Percentiles rank a stretch among this genome's conserved stretches.
Conservation (phyloP, 2,888 invertebrate genomes). For the Scaptomyza cyrtandrae region DNA sequence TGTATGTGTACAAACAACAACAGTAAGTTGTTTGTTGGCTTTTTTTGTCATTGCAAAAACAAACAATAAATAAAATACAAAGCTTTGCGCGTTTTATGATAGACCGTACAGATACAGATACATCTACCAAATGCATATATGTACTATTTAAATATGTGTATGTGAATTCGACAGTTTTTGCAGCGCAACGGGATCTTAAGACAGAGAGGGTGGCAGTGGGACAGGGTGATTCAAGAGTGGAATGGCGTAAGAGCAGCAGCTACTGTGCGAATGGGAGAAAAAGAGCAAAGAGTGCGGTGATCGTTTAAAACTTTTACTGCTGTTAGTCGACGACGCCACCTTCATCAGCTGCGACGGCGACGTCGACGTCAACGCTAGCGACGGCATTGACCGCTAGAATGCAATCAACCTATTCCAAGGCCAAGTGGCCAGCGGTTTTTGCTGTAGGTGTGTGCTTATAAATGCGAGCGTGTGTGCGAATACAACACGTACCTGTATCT, state of each 20-base stretch:
- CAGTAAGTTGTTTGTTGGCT: slow-evolving; percentile 64
- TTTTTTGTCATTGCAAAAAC: slow-evolving; percentile 69
- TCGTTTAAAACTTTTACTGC: slow-evolving; percentile 72
- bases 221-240: slow-evolving; percentile 1
- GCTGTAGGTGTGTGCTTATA: slow-evolving; percentile 10
- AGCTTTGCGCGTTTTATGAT: slow-evolving; percentile 38
- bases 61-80: slow-evolving; percentile 55
- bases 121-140: slow-evolving; percentile 15
- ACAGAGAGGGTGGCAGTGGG: slow-evolving; percentile 5
- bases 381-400: slow-evolving; percentile 83
- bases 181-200: slow-evolving; percentile 45
- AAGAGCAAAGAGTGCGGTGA: slow-evolving; percentile 43
- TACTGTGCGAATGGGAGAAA: slow-evolving; percentile 18
- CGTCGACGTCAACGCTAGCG: slow-evolving; percentile 45
- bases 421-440: slow-evolving; percentile 72
- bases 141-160: slow-evolving; percentile 1
- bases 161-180: slow-evolving; percentile 45
- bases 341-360: slow-evolving; percentile 30
- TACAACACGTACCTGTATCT: neutral
- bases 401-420: slow-evolving; percentile 84
- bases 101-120: slow-evolving; percentile 31
- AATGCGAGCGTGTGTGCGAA: slow-evolving; percentile 16
- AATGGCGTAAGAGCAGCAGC: slow-evolving; percentile 8
- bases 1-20: slow-evolving; percentile 37
- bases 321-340: slow-evolving; percentile 55